These are phyloP conservation scores for Pharmacophagus antenor DNA, from an alignment of 2,888 invertebrate species.

Conservation along the genomic window DNA sequence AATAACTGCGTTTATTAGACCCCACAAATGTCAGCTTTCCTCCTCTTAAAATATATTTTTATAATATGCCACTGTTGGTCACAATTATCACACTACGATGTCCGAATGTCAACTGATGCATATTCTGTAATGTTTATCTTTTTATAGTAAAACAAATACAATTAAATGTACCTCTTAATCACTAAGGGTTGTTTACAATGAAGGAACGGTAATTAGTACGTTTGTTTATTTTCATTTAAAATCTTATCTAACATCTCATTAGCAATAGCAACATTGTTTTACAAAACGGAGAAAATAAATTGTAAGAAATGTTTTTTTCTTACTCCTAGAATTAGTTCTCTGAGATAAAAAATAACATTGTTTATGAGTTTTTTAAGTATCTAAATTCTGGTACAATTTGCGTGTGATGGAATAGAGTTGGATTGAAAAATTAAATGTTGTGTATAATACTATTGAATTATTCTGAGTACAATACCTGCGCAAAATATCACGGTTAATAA, in stretches of 20 bases:
- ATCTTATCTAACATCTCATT: slow-evolving; percentile 7
- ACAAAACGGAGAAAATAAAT: background rate
- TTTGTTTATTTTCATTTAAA: slow-evolving; percentile 31
- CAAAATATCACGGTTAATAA: background rate
- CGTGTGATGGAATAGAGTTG: background rate
- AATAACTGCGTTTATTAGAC: background rate
- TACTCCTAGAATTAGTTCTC: no score
- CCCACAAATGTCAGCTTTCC: background rate
- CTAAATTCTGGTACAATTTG: background rate
- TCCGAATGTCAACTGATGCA: slow-evolving; percentile 10
- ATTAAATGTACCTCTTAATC: slow-evolving; percentile 8
- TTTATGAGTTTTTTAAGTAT: background rate
- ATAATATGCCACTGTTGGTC: slow-evolving; percentile 1
- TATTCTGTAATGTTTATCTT: slow-evolving; percentile 18
- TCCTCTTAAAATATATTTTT: background rate
- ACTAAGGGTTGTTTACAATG: slow-evolving; percentile 16
- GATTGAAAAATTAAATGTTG: background rate
- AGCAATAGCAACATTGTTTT: background rate
- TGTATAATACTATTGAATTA: background rate
- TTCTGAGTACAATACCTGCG: background rate
- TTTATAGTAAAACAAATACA: slow-evolving; percentile 22
- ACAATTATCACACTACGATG: background rate
- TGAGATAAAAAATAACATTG: background rate
- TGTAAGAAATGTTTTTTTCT: background rate
- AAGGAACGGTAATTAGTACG: slow-evolving; percentile 31